Evolutionary conservation across 2,113 vertebrate genomes (phyloP), one percentile per base, ranked within the genome.

Genomic region (Irena cyanogastra): DNA sequence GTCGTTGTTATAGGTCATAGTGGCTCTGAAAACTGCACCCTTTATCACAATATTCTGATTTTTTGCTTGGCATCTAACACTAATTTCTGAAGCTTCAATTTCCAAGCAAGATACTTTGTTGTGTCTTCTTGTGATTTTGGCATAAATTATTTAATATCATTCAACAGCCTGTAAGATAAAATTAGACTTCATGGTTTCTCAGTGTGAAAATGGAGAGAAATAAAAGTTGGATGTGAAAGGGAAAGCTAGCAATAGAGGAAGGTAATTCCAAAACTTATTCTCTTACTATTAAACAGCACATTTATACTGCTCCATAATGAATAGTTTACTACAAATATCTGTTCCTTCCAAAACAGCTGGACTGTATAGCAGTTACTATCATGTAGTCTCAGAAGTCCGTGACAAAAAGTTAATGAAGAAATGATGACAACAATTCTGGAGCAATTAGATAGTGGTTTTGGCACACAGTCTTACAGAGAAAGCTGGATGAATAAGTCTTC

Each of bases 101-200:
- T 84, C 53, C 19, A 79, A 82, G 31, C 19, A 53, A 87, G 65
- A 33, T 45, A n/a, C 52, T 84, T 89, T 65, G 31, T 59, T 84
- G 13, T 92, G 59, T 68, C 33, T 90, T 92, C 75, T 86, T 76
- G 33, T 87, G 41, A 53, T 84, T 72, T 75, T 78, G 50, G 90
- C 52, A 16, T 87, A 68, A 53, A 57, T 57, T 60, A 84, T 44
- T 81, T 82, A 28, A 42, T 76, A 72, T 54, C 21, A 37, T 87
- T 89, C 39, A 87, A 27, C 63, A 70, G 49, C 49, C 50, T 87
- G 24, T 61, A 65, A 82, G 57, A 72, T 83, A 95, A 83, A 94
- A 94, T 91, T 77, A 91, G 78, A 77, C 52, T 87, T 95, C 15
- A 50, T 77, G 54, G 66, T 88, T 94, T 94, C 50, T 76, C 59